Evolutionary conservation across 2,113 vertebrate species (phyloP), one percentile per base, ranked within the genome.

Genomic region (Capra hircus): DNA sequence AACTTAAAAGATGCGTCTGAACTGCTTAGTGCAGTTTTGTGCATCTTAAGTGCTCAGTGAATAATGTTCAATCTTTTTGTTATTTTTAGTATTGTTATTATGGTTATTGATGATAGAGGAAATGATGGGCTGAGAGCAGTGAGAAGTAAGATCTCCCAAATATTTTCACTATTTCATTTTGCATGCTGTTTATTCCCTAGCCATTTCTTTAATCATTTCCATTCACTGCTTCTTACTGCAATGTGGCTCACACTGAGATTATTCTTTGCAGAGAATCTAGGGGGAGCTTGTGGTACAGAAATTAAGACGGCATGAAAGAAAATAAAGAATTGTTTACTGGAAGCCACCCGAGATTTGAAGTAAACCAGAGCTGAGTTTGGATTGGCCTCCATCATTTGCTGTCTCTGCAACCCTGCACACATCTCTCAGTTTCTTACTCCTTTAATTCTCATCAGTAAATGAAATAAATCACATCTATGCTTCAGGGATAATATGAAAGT

Each of bases 201-300:
- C 0, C 40, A n/a, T 83, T 91, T 95, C n/a, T 28, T 92, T 80
- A 36, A 43, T 88, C n/a, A 45, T 62, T 88, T 89, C 67, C 28
- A 45, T 50, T 60, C 13, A 33, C 30, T 3, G 13, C 40, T 55
- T 71, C 43, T 33, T 85, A 40, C 11, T 67, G 16, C 36, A 28
- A 1, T 80, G 6, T 43, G 80, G 33, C 5, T 91, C 82, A 53
- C 28, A 40, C 17, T 82, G 94, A 91, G 21, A 33, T 60, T 59
- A 19, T 88, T 96, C 28, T 92, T 92, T 59, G 62, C 43, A 84
- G 50, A 94, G 30, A 93, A 90, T 89, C 50, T 96, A 97, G 62
- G 71, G 83, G 50, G 50, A 90, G 59, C 36, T 93, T 95, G 83
- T 94, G 55, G 45, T 77, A 45, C 16, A 96, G 71, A 74, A 78